phyloP scores from a whole-genome alignment of 2,113 vertebrate species.

The Saguinus midas region DNA sequence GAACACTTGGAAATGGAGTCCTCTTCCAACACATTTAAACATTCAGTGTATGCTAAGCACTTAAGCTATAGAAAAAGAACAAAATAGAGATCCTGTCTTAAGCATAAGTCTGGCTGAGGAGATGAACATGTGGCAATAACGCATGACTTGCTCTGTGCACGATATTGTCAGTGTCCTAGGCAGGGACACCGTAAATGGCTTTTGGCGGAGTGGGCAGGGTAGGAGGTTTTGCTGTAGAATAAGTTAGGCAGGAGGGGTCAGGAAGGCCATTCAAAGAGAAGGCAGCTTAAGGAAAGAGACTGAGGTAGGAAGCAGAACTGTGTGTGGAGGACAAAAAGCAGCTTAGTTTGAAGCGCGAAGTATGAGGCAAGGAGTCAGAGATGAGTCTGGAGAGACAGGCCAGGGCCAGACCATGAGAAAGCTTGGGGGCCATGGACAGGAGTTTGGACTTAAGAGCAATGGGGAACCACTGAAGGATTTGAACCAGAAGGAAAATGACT shows the following conservation, averaged over 20 bases:
- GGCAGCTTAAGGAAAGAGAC: background rate
- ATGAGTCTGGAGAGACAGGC: background rate
- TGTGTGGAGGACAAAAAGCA: background rate
- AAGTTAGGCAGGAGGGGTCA: background rate
- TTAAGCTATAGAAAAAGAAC: background rate
- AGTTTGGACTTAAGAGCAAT: background rate
- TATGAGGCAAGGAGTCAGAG: background rate
- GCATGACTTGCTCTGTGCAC: background rate
- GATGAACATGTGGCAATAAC: background rate
- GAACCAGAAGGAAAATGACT: background rate
- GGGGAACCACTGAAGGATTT: background rate
- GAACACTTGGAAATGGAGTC: background rate
- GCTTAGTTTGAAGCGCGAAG: background rate
- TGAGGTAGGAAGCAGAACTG: background rate
- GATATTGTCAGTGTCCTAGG: background rate
- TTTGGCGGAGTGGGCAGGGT: background rate
- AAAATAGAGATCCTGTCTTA: background rate
- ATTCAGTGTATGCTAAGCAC: background rate
- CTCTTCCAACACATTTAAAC: background rate
- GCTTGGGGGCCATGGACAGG: background rate
- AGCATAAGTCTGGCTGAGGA: background rate
- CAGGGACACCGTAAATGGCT: background rate
- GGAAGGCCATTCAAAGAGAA: background rate
- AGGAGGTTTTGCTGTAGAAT: background rate
- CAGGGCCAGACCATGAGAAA: background rate